Percentiles rank a stretch among this genome's conserved stretches.
phyloP scores from a whole-genome alignment of 2,888 invertebrate genomes.

The Spodoptera picta region DNA sequence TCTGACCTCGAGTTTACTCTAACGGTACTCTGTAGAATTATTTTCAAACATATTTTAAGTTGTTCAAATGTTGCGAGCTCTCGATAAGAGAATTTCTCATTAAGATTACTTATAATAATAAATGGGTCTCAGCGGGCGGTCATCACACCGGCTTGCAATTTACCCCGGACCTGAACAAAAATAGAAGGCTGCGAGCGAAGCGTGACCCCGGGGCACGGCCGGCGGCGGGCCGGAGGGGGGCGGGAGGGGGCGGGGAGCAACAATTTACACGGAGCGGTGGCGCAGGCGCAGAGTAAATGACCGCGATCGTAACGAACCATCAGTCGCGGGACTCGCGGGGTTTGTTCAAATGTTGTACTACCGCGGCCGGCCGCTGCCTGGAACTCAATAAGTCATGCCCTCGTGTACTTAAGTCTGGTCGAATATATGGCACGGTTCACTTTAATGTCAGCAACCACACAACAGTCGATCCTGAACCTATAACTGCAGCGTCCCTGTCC shows the following conservation, averaged over 20 bases:
- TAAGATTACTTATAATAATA: constrained; percentile 59
- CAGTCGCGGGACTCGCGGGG: constrained; percentile 44
- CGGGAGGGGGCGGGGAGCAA: constrained; percentile 9
- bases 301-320: constrained; percentile 51
- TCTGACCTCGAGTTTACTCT: background rate
- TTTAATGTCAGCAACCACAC: too few species aligned
- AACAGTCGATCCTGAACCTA: too few species aligned
- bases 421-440: too few species aligned
- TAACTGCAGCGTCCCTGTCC: too few species aligned
- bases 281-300: constrained; percentile 52
- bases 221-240: constrained; percentile 13
- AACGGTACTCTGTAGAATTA: constrained; percentile 39
- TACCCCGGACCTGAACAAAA: constrained; percentile 54
- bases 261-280: constrained; percentile 47
- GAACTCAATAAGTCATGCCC: too few species aligned
- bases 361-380: background rate
- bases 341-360: constrained; percentile 40
- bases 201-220: constrained; percentile 51
- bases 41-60: constrained; percentile 34
- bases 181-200: constrained; percentile 58
- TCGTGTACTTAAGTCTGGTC: too few species aligned
- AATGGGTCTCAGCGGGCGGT: constrained; percentile 57
- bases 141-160: constrained; percentile 54
- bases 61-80: constrained; percentile 28
- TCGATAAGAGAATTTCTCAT: constrained; percentile 54